Evolutionary conservation across 2,888 invertebrate genomes (phyloP).

Genomic region (Pristionchus arcanus): DNA sequence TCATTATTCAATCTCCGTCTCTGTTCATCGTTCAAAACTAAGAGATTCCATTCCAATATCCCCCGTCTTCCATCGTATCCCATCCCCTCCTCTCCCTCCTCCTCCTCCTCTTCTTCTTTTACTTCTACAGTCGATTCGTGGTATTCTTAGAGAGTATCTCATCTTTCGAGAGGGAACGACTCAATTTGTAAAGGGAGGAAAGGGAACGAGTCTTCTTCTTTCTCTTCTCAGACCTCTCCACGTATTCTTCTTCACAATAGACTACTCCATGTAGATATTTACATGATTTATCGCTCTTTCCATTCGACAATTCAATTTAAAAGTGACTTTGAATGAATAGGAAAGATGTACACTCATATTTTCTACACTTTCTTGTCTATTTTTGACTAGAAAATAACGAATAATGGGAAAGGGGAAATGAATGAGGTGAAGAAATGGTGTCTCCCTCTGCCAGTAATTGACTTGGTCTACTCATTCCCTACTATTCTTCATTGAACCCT

Average conservation of each 20-base stretch:
- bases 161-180: conserved; percentile 1
- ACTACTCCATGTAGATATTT: background rate
- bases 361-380: background rate
- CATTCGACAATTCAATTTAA: conserved; percentile 1
- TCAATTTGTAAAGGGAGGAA: background rate
- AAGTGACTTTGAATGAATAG: background rate
- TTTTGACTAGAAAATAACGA: background rate
- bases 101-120: background rate
- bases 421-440: background rate
- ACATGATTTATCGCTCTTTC: conserved; percentile 2
- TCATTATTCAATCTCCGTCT: conserved; percentile 23
- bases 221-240: background rate
- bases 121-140: background rate
- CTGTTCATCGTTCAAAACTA: background rate
- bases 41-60: background rate
- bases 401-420: conserved; percentile 1
- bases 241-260: conserved; percentile 1
- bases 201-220: background rate
- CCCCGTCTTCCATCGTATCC: too few relatives aligned
- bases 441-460: conserved; percentile 15
- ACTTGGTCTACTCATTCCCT: background rate
- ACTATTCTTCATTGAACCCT: background rate
- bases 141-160: background rate
- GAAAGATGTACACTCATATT: background rate
- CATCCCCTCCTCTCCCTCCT: background rate